These are phyloP conservation scores for Latrodectus elegans DNA, from an alignment of 2,888 invertebrate species.

Conservation along the genomic window DNA sequence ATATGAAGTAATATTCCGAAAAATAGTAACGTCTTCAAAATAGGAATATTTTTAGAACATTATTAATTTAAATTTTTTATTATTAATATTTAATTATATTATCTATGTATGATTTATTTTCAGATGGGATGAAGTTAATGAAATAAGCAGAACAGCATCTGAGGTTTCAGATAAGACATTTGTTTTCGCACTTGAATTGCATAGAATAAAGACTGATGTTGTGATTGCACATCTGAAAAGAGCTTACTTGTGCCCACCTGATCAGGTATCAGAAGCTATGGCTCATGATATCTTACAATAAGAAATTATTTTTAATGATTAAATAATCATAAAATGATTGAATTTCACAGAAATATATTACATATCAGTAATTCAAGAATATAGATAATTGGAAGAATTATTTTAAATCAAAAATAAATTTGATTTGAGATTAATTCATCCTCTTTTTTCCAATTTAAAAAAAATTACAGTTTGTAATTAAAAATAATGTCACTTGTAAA, in stretches of 20 bases:
- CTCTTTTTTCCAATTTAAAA: not conserved
- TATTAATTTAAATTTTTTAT: not conserved
- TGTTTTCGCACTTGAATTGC: constrained; percentile 62
- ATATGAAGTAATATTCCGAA: not conserved
- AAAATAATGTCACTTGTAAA: not conserved
- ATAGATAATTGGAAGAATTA: too few species aligned
- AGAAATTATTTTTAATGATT: not conserved
- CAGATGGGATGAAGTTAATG: constrained; percentile 61
- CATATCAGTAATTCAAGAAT: too few species aligned
- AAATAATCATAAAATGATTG: too few species aligned
- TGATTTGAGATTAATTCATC: not conserved
- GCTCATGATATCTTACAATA: constrained; percentile 72
- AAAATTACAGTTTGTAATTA: not conserved
- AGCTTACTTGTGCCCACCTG: constrained; percentile 62
- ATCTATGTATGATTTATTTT: not conserved
- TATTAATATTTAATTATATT: not conserved
- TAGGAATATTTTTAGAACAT: not conserved
- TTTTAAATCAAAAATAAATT: too few species aligned
- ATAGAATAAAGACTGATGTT: constrained; percentile 38
- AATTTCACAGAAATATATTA: too few species aligned
- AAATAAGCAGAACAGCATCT: constrained; percentile 48
- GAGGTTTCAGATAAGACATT: constrained; percentile 58
- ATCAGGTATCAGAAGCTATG: constrained; percentile 51
- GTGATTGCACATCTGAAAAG: constrained; percentile 42
- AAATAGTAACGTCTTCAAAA: not conserved